Conservation (phyloP, 1,140 invertebrate species). For the Pachyrhynchus sulphureomaculatus region DNA sequence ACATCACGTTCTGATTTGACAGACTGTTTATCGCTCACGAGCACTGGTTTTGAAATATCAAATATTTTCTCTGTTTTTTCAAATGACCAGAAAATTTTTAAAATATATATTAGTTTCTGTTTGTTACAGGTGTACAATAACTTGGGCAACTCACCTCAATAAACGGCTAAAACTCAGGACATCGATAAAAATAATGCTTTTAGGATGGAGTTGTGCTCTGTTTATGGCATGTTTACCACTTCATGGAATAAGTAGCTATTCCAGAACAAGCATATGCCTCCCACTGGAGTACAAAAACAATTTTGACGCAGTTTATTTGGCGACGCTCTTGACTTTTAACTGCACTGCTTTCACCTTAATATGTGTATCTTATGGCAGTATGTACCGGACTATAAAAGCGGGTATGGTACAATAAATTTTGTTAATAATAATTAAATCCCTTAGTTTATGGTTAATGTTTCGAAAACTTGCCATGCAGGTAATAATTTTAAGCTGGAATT, state of each 20-base stretch:
- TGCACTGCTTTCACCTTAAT: conserved; percentile 76
- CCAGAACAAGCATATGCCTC: conserved; percentile 67
- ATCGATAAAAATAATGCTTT: conserved; percentile 69
- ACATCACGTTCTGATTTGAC: too few relatives aligned
- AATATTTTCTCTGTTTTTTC: too few relatives aligned
- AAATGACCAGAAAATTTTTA: too few relatives aligned
- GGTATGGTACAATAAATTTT: too few relatives aligned
- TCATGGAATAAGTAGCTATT: conserved; percentile 79
- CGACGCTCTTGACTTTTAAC: conserved; percentile 69
- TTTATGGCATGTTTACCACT: conserved; percentile 75
- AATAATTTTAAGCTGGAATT: too few relatives aligned
- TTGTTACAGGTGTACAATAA: conserved; percentile 62
- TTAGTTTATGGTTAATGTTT: too few relatives aligned
- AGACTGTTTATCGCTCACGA: too few relatives aligned
- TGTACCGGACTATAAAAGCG: conserved; percentile 68
- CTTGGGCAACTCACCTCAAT: conserved; percentile 78
- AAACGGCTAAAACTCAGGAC: conserved; percentile 66
- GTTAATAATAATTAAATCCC: too few relatives aligned
- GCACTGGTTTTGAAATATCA: too few relatives aligned
- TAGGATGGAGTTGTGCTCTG: conserved; percentile 75
- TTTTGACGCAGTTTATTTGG: conserved; percentile 68
- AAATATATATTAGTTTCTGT: background rate
- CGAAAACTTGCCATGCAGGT: too few relatives aligned
- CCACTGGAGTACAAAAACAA: conserved; percentile 67
- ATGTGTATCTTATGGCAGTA: conserved; percentile 77